phyloP scores from a whole-genome alignment of 1,140 invertebrate genomes.

The Bombus confusus region DNA sequence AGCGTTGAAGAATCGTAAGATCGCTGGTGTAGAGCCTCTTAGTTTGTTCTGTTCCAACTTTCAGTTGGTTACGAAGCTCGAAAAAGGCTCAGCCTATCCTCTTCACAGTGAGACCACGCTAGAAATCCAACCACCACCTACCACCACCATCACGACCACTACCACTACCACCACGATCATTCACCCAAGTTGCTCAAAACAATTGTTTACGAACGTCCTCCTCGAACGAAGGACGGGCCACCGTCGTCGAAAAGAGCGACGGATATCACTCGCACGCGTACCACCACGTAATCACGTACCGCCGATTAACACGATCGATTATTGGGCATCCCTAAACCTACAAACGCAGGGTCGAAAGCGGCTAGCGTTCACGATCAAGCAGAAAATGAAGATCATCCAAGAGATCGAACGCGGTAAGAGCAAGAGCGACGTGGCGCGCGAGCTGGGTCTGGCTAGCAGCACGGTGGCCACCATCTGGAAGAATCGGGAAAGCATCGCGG shows the following conservation, averaged over 20 bases:
- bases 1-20: not conserved
- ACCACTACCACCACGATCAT: slow-evolving; percentile 12
- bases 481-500: slow-evolving; percentile 83
- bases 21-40: slow-evolving; percentile 23
- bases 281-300: slow-evolving; percentile 37
- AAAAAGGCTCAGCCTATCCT: slow-evolving; percentile 48
- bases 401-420: slow-evolving; percentile 85
- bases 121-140: slow-evolving; percentile 42
- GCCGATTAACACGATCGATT: slow-evolving; percentile 69
- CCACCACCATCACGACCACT: slow-evolving; percentile 24
- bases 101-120: slow-evolving; percentile 45
- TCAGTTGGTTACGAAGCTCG: slow-evolving; percentile 44
- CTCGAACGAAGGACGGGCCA: slow-evolving; percentile 24
- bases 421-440: slow-evolving; percentile 84
- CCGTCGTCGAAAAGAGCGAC: slow-evolving; percentile 35
- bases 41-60: slow-evolving; percentile 40
- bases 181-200: slow-evolving; percentile 46
- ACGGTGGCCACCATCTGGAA: slow-evolving; percentile 85
- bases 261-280: slow-evolving; percentile 40
- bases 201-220: slow-evolving; percentile 31
- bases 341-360: slow-evolving; percentile 84
- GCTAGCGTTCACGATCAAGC: slow-evolving; percentile 85
- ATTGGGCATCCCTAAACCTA: slow-evolving; percentile 70
- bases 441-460: slow-evolving; percentile 84
- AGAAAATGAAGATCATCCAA: slow-evolving; percentile 86